Conservation (phyloP, 2,113 vertebrate species). For the Maccullochella peelii region DNA sequence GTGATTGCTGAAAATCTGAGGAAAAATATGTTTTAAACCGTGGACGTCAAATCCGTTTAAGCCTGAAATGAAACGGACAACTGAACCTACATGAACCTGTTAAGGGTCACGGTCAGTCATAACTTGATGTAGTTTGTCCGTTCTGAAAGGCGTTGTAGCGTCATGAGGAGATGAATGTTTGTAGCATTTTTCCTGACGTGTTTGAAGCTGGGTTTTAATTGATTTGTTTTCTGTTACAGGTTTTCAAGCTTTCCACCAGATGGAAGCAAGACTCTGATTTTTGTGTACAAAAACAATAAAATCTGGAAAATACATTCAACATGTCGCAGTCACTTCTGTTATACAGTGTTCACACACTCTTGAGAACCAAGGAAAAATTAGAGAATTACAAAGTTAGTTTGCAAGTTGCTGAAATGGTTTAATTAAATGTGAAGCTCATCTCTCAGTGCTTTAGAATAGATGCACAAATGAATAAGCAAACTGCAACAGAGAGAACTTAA, state of each 20-base stretch:
- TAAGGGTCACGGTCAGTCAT: neutral
- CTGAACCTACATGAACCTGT: neutral
- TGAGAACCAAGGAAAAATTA: neutral
- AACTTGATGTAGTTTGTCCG: neutral
- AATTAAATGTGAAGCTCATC: neutral
- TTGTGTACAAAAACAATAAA: conserved; percentile 87
- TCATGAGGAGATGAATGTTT: neutral
- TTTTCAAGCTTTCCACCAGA: conserved; percentile 41
- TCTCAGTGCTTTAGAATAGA: neutral
- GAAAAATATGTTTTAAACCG: neutral
- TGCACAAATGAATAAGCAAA: too few species aligned
- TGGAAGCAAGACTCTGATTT: conserved; percentile 64
- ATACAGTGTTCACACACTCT: neutral
- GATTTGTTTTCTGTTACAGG: conserved; percentile 68
- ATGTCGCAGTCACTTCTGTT: conserved; percentile 1
- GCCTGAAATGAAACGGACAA: neutral
- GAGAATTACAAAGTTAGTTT: neutral
- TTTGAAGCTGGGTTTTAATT: neutral
- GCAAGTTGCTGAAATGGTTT: neutral
- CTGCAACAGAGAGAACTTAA: too few species aligned
- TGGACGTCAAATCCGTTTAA: neutral
- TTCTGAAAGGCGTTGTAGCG: neutral
- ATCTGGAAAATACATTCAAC: conserved; percentile 61
- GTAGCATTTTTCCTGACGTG: too few species aligned
- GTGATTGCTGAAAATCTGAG: too few species aligned